These are phyloP conservation scores for Anableps anableps DNA, from an alignment of 2,797 vertebrate species.

Conservation along the genomic window DNA sequence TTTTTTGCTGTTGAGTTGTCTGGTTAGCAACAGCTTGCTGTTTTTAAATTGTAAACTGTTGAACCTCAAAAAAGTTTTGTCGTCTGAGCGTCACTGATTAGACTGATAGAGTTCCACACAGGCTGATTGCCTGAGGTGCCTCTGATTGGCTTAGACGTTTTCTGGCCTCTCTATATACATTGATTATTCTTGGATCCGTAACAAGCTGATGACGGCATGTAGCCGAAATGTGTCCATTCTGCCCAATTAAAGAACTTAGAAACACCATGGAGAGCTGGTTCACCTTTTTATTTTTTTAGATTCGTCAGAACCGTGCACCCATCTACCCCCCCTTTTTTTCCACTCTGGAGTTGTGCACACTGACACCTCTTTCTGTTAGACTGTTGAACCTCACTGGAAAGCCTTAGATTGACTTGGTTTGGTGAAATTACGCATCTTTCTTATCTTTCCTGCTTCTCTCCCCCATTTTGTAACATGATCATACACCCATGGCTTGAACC, in stretches of 20 bases:
- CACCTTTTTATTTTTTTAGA: background rate
- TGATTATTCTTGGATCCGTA: background rate
- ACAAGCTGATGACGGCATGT: background rate
- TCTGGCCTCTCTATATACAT: too few species aligned
- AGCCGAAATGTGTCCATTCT: background rate
- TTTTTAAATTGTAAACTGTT: background rate
- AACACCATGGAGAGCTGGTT: background rate
- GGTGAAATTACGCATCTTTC: background rate
- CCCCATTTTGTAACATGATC: background rate
- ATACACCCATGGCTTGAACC: background rate
- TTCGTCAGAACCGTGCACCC: background rate
- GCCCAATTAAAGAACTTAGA: background rate
- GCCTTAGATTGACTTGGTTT: background rate
- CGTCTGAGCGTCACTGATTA: too few species aligned
- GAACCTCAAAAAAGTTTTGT: background rate
- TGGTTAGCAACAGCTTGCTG: background rate
- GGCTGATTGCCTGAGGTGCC: background rate
- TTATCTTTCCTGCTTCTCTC: background rate
- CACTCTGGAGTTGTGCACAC: background rate
- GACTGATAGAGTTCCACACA: background rate
- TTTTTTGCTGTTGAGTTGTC: background rate
- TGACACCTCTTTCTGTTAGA: background rate
- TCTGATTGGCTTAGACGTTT: too few species aligned
- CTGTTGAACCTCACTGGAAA: background rate
- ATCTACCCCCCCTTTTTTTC: background rate